Conservation (phyloP, 2,888 invertebrate species). For the Cetonia aurata region DNA sequence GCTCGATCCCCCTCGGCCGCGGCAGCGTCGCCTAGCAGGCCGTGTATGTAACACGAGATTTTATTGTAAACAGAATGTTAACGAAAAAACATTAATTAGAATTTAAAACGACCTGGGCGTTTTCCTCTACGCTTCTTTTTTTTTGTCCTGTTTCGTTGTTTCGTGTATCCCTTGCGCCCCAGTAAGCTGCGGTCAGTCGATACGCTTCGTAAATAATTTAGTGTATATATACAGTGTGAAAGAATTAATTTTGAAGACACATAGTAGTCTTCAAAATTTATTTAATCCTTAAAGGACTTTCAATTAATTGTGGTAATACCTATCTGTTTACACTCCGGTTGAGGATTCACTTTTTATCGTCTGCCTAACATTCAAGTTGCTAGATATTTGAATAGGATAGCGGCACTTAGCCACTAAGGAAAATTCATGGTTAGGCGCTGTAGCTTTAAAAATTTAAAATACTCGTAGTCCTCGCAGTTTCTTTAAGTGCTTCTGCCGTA, state of each 20-base stretch:
- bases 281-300: too few species aligned
- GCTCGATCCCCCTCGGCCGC: background rate
- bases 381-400: too few species aligned
- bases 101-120: constrained; percentile 53
- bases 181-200: constrained; percentile 17
- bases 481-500: too few species aligned
- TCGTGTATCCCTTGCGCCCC: background rate
- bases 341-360: too few species aligned
- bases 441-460: too few species aligned
- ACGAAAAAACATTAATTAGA: constrained; percentile 59
- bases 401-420: too few species aligned
- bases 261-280: too few species aligned
- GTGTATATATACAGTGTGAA: constrained; percentile 2
- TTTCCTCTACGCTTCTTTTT: constrained; percentile 4
- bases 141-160: constrained; percentile 9
- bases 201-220: background rate
- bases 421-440: too few species aligned
- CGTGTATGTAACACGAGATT: constrained; percentile 57
- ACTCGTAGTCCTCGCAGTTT: too few species aligned
- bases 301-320: too few species aligned
- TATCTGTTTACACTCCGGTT: too few species aligned
- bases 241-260: background rate
- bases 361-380: too few species aligned
- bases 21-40: constrained; percentile 12
- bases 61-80: constrained; percentile 63